phyloP scores from a whole-genome alignment of 2,113 vertebrate genomes.

The Barbus barbus region DNA sequence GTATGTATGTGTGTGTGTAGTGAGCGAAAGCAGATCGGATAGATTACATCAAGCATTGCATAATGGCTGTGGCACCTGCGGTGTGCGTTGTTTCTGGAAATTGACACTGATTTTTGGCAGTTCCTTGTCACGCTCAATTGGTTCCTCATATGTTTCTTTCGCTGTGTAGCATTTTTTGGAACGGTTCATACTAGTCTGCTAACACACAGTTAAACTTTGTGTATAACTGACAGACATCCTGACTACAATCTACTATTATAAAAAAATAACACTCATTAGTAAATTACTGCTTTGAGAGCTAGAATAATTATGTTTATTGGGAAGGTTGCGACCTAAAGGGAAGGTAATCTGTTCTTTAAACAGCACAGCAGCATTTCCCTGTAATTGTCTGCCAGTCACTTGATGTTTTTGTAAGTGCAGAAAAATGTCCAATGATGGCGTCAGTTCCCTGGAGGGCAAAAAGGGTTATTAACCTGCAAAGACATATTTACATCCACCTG shows the following conservation, averaged over 20 bases:
- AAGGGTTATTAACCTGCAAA: constrained; percentile 12
- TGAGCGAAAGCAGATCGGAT: constrained; percentile 54
- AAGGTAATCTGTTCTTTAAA: constrained; percentile 47
- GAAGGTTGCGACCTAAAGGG: constrained; percentile 45
- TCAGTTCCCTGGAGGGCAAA: constrained; percentile 5
- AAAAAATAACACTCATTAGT: constrained; percentile 38
- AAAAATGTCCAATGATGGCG: constrained; percentile 30
- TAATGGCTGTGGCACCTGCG: constrained; percentile 59
- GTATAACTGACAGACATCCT: constrained; percentile 11
- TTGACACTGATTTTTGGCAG: constrained; percentile 63
- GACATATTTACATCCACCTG: not conserved
- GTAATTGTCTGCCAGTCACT: constrained; percentile 53
- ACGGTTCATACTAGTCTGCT: not conserved
- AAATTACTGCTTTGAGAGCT: constrained; percentile 36
- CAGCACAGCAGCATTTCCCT: constrained; percentile 9
- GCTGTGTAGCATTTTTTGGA: constrained; percentile 52
- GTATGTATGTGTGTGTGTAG: constrained; percentile 13
- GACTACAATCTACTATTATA: constrained; percentile 29
- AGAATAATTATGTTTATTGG: constrained; percentile 46
- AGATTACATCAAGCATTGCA: constrained; percentile 56
- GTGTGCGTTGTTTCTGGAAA: constrained; percentile 65
- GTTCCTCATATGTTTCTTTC: constrained; percentile 66
- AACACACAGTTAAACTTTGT: not conserved
- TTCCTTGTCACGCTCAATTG: constrained; percentile 60
- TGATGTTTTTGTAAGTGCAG: constrained; percentile 41